Evolutionary conservation across 2,113 vertebrate species (phyloP).

Genomic region (Rhea americana): DNA sequence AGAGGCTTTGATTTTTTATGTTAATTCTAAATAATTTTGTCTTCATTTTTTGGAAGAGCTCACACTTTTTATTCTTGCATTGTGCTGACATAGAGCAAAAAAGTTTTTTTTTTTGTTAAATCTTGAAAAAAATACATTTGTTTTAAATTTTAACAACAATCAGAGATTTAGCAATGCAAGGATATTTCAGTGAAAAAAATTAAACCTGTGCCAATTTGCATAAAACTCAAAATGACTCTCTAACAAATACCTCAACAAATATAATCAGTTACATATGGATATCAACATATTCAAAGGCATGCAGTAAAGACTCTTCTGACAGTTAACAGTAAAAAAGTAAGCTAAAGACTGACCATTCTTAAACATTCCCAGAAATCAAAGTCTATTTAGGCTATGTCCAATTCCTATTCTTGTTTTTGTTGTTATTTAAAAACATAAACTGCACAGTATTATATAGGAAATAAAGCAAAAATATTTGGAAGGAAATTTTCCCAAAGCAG

Average conservation of each 20-base stretch:
- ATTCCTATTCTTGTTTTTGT: neutral
- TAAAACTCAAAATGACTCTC: conserved; percentile 66
- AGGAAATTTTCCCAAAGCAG: neutral
- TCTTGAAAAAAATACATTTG: conserved; percentile 64
- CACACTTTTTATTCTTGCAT: conserved; percentile 40
- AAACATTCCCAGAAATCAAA: conserved; percentile 28
- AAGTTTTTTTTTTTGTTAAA: neutral
- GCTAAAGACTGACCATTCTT: conserved; percentile 5
- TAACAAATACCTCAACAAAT: conserved; percentile 55
- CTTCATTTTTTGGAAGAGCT: conserved; percentile 56
- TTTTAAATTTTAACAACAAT: conserved; percentile 67
- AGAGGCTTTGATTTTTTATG: conserved; percentile 32
- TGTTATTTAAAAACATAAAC: neutral
- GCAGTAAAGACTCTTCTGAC: neutral
- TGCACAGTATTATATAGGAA: neutral
- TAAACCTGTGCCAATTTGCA: conserved; percentile 44
- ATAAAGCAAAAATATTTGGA: neutral
- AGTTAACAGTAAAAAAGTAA: neutral
- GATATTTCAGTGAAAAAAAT: conserved; percentile 53
- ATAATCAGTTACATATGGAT: conserved; percentile 46
- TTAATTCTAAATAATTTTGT: conserved; percentile 39
- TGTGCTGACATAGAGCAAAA: conserved; percentile 48
- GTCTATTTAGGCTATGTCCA: neutral
- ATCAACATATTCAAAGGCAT: neutral
- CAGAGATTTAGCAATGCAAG: conserved; percentile 48